These are phyloP conservation scores for Odiellus spinosus DNA, from an alignment of 2,888 invertebrate species.

Conservation along the genomic window DNA sequence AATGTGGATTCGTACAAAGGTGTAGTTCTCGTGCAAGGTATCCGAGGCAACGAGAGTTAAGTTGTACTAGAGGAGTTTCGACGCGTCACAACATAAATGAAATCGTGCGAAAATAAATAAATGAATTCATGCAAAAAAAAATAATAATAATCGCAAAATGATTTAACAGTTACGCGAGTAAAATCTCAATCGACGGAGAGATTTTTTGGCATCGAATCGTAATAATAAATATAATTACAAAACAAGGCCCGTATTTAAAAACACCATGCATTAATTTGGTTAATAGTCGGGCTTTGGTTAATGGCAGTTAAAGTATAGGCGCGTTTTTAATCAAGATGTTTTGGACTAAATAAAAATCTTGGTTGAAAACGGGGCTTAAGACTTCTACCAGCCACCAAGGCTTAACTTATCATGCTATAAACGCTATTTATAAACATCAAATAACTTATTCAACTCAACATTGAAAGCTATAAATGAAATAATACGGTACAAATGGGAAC, in stretches of 20 bases:
- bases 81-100: constrained; percentile 15
- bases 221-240: neutral
- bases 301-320: no score
- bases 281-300: no score
- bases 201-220: neutral
- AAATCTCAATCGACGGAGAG: neutral
- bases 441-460: no score
- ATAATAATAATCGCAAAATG: constrained; percentile 6
- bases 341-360: no score
- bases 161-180: no score
- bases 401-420: no score
- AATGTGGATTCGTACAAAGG: constrained; percentile 61
- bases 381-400: no score
- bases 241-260: neutral
- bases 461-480: no score
- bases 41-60: constrained; percentile 75
- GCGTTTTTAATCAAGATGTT: no score
- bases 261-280: neutral
- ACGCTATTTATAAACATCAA: no score
- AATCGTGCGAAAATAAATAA: constrained; percentile 22
- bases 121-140: constrained; percentile 6
- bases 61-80: constrained; percentile 49
- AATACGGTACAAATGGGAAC: no score
- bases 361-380: no score
- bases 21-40: constrained; percentile 74